Base-by-base conservation (phyloP, 2,888 invertebrate species). In the Altica lythri region DNA sequence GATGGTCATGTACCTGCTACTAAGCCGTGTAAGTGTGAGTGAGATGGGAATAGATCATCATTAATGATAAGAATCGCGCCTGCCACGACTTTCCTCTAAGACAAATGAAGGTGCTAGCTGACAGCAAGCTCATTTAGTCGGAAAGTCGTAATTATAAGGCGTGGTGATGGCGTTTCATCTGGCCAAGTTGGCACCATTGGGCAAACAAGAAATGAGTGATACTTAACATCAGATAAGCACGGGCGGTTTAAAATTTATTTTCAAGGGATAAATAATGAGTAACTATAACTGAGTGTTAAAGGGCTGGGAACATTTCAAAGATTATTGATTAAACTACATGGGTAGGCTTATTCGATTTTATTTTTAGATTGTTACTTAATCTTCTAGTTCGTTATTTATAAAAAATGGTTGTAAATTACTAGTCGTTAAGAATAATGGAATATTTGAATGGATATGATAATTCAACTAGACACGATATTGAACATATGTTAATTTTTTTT, bases 131-230 rank as follows among this genome's bases (percentile, higher is more conserved):
- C 76, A 75, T 77, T 76, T 77, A 75, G 76, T 76, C 75, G 76
- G 76, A 71, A 77, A 78, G 77, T 75, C 74, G 76, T 78, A 78
- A 78, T 78, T 78, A 78, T 76, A 76, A 76, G 77, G 77, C 73
- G 76, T 75, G 75, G 75, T 72, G 68, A 66, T 68, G 68, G 59
- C 55, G 58, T 55, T 61, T 53, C 60, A 54, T 60, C 58, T 53
- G 56, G 57, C 53, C 61, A 64, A 54, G 52, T 58, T 65, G 66
- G 66, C 70, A 69, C 70, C 69, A 68, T 69, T 72, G 68, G 66
- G 69, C 66, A 72, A 72, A 72, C 68, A 71, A 68, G 68, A 64
- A 68, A 55, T 55, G 59, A 59, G 29, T 51, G 53, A 59, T 55
- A 48, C 58, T 52, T 30, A 46, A 42, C 22, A 47, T 30, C 44